Conservation (phyloP, 2,888 invertebrate genomes). For the Phoronis australis region DNA sequence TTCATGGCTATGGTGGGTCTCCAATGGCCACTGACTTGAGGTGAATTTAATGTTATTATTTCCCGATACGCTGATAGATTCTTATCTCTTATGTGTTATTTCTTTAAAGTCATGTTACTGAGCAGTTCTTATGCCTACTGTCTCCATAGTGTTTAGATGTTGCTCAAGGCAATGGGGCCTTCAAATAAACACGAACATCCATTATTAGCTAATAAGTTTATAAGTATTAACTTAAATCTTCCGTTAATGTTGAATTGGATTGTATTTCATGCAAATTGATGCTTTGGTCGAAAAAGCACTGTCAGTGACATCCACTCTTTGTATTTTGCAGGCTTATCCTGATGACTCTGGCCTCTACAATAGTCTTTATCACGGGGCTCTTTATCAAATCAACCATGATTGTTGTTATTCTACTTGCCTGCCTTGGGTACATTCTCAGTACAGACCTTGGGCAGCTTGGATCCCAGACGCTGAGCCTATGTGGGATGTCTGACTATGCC, state of each 20-base stretch:
- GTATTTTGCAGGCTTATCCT: conserved; percentile 30
- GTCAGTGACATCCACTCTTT: neutral
- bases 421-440: conserved; percentile 41
- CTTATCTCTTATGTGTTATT: no score
- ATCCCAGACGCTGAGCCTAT: conserved; percentile 20
- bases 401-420: conserved; percentile 30
- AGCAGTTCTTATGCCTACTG: no score
- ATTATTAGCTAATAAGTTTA: neutral
- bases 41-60: no score
- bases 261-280: neutral
- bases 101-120: no score
- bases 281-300: neutral
- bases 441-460: conserved; percentile 36
- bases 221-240: neutral
- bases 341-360: conserved; percentile 26
- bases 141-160: no score
- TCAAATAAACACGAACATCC: no score
- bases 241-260: neutral
- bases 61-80: no score
- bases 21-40: conserved; percentile 38
- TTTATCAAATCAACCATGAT: conserved; percentile 29
- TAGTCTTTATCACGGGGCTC: conserved; percentile 33
- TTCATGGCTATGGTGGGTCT: conserved; percentile 42
- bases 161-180: no score
- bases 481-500: neutral